Conservation (phyloP, 2,113 vertebrate species). For the Nipponia nippon region DNA sequence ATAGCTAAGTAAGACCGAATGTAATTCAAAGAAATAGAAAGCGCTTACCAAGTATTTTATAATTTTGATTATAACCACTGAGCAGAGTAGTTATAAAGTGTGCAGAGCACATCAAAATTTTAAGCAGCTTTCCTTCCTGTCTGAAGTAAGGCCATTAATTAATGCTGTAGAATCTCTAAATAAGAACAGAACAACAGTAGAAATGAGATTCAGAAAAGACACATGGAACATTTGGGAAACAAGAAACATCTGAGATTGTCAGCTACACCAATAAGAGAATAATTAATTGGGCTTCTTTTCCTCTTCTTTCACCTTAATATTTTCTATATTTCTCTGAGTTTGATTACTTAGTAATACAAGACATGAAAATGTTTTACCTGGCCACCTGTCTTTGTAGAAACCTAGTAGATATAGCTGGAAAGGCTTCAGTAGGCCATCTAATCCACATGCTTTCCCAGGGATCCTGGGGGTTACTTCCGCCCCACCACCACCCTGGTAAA, state of each 20-base stretch:
- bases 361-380: neutral
- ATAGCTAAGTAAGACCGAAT: neutral
- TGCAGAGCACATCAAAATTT: neutral
- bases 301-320: neutral
- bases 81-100: neutral
- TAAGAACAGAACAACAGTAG: neutral
- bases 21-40: neutral
- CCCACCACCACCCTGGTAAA: no score
- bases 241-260: neutral
- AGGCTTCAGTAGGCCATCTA: neutral
- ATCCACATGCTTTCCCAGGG: neutral
- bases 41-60: neutral
- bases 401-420: neutral
- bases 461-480: neutral
- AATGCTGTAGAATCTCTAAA: neutral
- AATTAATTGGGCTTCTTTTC: neutral
- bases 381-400: neutral
- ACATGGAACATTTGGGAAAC: neutral
- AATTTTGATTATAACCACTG: neutral
- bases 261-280: neutral
- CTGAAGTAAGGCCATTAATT: neutral
- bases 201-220: neutral
- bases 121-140: neutral
- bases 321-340: neutral
- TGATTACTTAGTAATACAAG: neutral